These are phyloP conservation scores for Panagrolaimus sp. DNA, from an alignment of 1,140 invertebrate genomes.

Conservation along the genomic window DNA sequence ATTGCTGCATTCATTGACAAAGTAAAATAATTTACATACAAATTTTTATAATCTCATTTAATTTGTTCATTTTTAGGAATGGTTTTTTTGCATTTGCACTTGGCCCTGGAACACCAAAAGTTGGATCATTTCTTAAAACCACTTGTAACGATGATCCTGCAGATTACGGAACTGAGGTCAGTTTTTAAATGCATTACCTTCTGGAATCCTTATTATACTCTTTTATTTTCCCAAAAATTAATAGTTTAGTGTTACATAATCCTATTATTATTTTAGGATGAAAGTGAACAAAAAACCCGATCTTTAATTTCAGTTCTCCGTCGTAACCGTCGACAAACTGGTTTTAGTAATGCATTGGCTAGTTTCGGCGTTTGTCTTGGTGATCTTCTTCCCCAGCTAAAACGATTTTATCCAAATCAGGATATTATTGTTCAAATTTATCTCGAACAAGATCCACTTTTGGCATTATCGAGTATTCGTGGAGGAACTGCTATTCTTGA, in stretches of 20 bases:
- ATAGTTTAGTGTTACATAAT: no score
- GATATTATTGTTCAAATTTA: constrained; percentile 43
- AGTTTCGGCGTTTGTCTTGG: constrained; percentile 55
- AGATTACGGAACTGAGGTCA: constrained; percentile 45
- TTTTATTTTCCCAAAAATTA: no score
- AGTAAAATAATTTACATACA: no score
- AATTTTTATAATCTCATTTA: no score
- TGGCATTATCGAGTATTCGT: constrained; percentile 39
- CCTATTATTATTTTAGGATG: no score
- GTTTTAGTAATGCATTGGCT: constrained; percentile 23
- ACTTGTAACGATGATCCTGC: constrained; percentile 54
- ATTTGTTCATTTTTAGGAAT: constrained; percentile 23
- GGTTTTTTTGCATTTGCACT: constrained; percentile 51
- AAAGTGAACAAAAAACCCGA: no score
- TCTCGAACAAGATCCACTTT: constrained; percentile 49
- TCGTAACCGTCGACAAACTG: constrained; percentile 29
- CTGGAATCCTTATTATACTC: no score
- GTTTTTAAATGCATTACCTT: no score
- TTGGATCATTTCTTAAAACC: constrained; percentile 54
- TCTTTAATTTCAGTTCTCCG: neutral
- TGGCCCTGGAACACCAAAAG: constrained; percentile 56
- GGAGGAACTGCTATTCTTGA: constrained; percentile 48
- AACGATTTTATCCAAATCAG: constrained; percentile 55
- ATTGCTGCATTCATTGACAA: constrained; percentile 51
- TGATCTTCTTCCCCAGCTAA: constrained; percentile 54